These are phyloP conservation scores for Chloroclysta siterata DNA, from an alignment of 2,888 invertebrate species.

Conservation along the genomic window DNA sequence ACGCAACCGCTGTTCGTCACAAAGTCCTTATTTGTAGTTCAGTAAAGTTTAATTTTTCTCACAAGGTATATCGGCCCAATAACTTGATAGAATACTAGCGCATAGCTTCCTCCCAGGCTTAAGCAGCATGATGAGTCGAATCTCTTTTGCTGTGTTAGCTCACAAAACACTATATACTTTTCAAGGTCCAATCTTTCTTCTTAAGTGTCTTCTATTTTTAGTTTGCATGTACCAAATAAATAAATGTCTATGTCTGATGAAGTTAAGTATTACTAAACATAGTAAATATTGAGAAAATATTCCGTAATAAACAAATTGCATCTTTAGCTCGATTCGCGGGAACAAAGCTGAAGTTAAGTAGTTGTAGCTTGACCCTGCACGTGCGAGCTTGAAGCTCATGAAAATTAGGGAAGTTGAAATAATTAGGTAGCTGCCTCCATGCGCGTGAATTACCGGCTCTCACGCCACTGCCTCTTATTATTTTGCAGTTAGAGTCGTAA, in stretches of 20 bases:
- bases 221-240: too few relatives aligned
- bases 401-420: constrained; percentile 66
- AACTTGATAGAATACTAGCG: neutral
- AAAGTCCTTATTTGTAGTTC: neutral
- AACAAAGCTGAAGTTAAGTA: neutral
- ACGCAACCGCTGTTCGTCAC: neutral
- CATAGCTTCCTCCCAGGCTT: too few relatives aligned
- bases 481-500: constrained; percentile 75
- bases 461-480: constrained; percentile 79
- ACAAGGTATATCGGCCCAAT: neutral
- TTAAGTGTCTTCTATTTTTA: too few relatives aligned
- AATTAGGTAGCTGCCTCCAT: constrained; percentile 65
- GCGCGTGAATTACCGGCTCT: constrained; percentile 68
- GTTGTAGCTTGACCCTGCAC: constrained; percentile 37
- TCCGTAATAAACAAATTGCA: too few relatives aligned
- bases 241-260: too few relatives aligned
- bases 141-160: too few relatives aligned
- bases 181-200: too few relatives aligned
- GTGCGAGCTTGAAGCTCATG: constrained; percentile 61
- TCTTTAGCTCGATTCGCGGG: too few relatives aligned
- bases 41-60: neutral
- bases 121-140: too few relatives aligned
- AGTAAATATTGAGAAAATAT: too few relatives aligned
- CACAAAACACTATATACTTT: too few relatives aligned
- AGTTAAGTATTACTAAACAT: too few relatives aligned